Conservation (phyloP, 2,888 invertebrate genomes). For the Polydrusus tereticollis region DNA sequence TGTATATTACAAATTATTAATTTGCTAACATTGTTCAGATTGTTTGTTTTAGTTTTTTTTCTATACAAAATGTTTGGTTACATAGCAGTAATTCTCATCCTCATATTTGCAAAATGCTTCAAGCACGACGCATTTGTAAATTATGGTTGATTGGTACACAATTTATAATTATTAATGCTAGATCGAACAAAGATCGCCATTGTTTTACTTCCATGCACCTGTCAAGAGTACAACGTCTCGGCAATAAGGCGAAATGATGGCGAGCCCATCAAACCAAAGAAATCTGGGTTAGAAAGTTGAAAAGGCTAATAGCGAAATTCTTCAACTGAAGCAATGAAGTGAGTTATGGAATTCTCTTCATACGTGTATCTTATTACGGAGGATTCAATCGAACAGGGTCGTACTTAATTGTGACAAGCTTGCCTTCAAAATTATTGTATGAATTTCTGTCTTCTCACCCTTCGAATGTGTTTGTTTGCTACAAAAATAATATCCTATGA, state of each 20-base stretch:
- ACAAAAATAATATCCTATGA: too few relatives aligned
- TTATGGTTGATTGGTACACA: background rate
- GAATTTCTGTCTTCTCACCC: too few relatives aligned
- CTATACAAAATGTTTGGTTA: too few relatives aligned
- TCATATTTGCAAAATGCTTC: background rate
- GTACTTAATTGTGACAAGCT: too few relatives aligned
- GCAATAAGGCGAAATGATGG: constrained; percentile 9
- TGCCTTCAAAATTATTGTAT: too few relatives aligned
- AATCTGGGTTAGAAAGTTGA: constrained; percentile 15
- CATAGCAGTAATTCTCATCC: background rate
- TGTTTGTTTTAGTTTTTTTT: too few relatives aligned
- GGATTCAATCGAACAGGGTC: background rate
- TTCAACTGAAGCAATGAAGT: background rate
- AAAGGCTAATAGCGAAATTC: constrained; percentile 2
- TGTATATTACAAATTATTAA: too few relatives aligned
- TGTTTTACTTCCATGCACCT: constrained; percentile 13
- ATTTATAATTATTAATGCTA: constrained; percentile 15
- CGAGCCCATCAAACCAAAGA: constrained; percentile 5
- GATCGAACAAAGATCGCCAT: constrained; percentile 6
- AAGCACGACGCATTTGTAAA: background rate
- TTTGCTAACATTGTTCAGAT: too few relatives aligned
- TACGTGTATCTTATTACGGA: background rate
- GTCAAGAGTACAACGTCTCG: constrained; percentile 4
- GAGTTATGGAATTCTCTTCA: background rate
- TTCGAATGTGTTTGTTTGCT: too few relatives aligned